Evolutionary conservation across 2,797 vertebrate species (phyloP).

Genomic region (Sebastes taczanowskii): DNA sequence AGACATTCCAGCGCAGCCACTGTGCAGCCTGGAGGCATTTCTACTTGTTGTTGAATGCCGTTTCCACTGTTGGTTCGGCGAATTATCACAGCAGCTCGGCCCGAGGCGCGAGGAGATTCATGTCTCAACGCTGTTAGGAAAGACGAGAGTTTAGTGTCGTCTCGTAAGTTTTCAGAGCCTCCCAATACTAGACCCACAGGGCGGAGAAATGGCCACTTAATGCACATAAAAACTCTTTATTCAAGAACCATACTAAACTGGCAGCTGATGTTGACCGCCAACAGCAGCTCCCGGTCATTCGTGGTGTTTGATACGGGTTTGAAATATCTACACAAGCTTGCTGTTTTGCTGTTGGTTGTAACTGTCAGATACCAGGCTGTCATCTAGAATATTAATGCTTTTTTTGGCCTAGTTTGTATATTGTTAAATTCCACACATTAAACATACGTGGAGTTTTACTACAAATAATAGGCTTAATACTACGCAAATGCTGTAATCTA

Average conservation of each 20-base stretch:
- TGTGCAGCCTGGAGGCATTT: constrained; percentile 46
- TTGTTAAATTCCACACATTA: background rate
- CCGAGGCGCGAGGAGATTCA: constrained; percentile 30
- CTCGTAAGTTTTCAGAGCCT: constrained; percentile 25
- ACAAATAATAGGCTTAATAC: background rate
- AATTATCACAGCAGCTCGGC: constrained; percentile 49
- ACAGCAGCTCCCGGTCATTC: constrained; percentile 3
- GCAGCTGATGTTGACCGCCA: constrained; percentile 15
- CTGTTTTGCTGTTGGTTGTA: background rate
- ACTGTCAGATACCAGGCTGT: background rate
- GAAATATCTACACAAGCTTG: background rate
- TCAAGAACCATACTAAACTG: constrained; percentile 18
- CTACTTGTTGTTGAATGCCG: constrained; percentile 13
- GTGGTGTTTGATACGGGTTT: background rate
- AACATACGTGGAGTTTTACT: background rate
- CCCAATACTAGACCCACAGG: constrained; percentile 15
- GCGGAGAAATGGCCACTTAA: constrained; percentile 19
- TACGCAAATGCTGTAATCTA: background rate
- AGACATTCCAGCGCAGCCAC: constrained; percentile 55
- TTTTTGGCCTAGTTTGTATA: background rate
- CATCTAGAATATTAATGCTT: background rate
- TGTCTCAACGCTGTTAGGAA: background rate
- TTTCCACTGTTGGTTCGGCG: constrained; percentile 39
- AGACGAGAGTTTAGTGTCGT: constrained; percentile 26
- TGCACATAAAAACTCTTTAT: constrained; percentile 44